Evolutionary conservation across 2,888 invertebrate species (phyloP).

Genomic region (Sinopyrophorus schimmeli): DNA sequence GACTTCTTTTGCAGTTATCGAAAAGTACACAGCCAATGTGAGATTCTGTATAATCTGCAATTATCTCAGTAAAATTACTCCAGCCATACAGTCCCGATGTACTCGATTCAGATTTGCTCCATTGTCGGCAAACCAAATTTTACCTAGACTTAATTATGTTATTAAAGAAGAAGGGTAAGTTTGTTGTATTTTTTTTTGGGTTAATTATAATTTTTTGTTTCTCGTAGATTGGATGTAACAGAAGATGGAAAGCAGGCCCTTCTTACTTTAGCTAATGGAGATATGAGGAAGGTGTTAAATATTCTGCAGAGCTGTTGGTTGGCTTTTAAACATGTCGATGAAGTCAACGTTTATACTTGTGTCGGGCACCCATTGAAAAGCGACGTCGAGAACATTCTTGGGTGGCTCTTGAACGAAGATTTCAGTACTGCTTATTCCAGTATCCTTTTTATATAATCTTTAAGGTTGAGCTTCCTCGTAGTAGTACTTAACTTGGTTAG

Average conservation of each 20-base stretch:
- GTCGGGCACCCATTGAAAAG: constrained; percentile 92
- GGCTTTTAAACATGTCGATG: constrained; percentile 86
- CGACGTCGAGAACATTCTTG: constrained; percentile 87
- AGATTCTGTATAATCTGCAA: constrained; percentile 99
- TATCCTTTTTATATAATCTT: constrained; percentile 62
- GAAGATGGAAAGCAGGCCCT: constrained; percentile 90
- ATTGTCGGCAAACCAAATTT: constrained; percentile 79
- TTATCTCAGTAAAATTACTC: constrained; percentile 97
- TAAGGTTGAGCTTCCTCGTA: not conserved
- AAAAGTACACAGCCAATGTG: constrained; percentile 98
- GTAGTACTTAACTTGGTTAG: constrained; percentile 50
- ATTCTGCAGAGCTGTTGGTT: constrained; percentile 95
- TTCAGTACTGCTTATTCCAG: constrained; percentile 76
- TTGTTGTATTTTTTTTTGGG: constrained; percentile 7
- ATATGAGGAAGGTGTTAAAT: constrained; percentile 97
- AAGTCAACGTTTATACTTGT: constrained; percentile 91
- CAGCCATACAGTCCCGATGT: constrained; percentile 97
- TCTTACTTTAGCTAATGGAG: constrained; percentile 88
- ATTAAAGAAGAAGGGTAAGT: constrained; percentile 79
- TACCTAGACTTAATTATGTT: constrained; percentile 85
- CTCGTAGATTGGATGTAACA: constrained; percentile 74
- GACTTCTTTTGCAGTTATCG: constrained; percentile 73
- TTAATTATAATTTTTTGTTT: constrained; percentile 10
- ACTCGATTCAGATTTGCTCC: constrained; percentile 97
- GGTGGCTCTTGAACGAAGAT: constrained; percentile 80